Percentiles rank a stretch among this genome's conserved stretches.
Conservation (phyloP, 2,888 invertebrate genomes). For the Rotaria sp. region DNA sequence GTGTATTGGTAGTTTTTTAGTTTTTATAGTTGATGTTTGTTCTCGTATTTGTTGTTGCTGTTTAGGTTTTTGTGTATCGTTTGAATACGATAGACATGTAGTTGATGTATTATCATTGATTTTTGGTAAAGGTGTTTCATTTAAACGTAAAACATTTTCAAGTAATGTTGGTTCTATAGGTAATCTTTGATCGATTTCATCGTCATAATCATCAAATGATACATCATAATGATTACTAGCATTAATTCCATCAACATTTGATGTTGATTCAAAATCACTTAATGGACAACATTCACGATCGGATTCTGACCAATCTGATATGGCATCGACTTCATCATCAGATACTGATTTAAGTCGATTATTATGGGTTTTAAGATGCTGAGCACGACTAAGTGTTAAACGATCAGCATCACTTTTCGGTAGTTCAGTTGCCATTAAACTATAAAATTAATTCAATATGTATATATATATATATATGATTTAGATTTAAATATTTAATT, state of each 20-base stretch:
- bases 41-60: background rate
- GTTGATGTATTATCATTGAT: background rate
- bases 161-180: background rate
- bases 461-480: background rate
- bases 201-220: background rate
- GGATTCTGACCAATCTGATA: slow-evolving; percentile 26
- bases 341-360: background rate
- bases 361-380: background rate
- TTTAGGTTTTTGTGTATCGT: background rate
- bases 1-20: background rate
- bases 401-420: background rate
- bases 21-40: background rate
- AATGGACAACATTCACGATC: slow-evolving; percentile 17
- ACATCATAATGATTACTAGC: background rate
- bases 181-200: background rate
- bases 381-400: background rate
- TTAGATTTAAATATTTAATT: background rate
- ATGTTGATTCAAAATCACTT: background rate
- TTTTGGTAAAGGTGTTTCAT: background rate
- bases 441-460: background rate
- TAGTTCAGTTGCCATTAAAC: background rate
- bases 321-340: background rate
- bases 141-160: background rate
- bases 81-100: background rate
- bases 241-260: background rate